Evolutionary conservation across 2,113 vertebrate species (phyloP), one percentile per base, ranked within the genome.

Genomic region (Ceratotherium simum): DNA sequence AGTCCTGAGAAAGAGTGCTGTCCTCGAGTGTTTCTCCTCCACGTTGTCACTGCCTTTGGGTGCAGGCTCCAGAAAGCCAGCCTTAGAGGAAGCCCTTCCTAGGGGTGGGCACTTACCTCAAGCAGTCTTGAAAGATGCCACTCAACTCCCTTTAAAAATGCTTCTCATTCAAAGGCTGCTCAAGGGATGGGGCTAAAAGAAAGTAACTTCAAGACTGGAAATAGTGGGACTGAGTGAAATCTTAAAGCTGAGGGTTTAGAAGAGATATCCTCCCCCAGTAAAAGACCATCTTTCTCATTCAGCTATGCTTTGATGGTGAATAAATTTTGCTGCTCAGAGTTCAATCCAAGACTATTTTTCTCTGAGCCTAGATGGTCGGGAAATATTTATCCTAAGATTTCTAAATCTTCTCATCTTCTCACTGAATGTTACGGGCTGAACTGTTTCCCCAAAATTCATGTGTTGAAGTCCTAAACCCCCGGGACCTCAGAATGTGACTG

Each of bases 301-400:
- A 60, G 21, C 10, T 91, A 83, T 81, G 42, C 54, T 64, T 60
- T 94, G n/a, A 46, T 21, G 6, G 56, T 13, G 17, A 76, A 69
- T 70, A 73, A 39, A 84, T 67, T 62, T 31, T 75, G 27, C 64
- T 85, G 48, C 39, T 95, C 46, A 88, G 79, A 88, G 92, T 91
- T 89, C 33, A 89, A 27, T 58, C 46, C 51, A 36, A 8, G 64
- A 8, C 31, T 91, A 51, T 60, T 42, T 42, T 73, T 80, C 31
- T 79, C 70, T 73, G 29, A 83, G 29, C 54, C 65, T n/a, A 25
- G 6, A 36, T 67, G 42, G 25, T 80, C 72, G 85, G 46, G 31
- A 73, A 25, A 56, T 36, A 58, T 94, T 62, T 69, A 27, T 31
- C 36, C 54, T 67, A 46, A 51, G 42, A 42, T 48, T 88, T 70